These are phyloP conservation scores for Rambutsinella grinnellia DNA, from an alignment of 2,888 invertebrate species.

Conservation along the genomic window DNA sequence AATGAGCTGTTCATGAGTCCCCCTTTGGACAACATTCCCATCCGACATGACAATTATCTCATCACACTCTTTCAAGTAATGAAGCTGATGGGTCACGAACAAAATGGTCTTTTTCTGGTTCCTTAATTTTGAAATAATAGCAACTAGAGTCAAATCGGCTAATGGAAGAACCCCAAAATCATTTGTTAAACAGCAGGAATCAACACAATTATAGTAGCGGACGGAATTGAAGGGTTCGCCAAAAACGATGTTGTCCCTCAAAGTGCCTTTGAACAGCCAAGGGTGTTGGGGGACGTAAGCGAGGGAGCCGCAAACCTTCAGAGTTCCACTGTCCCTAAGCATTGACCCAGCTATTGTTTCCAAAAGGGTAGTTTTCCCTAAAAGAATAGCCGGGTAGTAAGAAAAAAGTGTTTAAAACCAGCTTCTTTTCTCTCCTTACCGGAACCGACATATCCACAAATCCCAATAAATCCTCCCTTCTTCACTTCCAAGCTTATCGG, in stretches of 20 bases:
- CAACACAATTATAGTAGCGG: slow-evolving; percentile 70
- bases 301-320: slow-evolving; percentile 69
- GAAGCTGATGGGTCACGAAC: slow-evolving; percentile 76
- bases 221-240: slow-evolving; percentile 44
- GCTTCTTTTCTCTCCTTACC: no score
- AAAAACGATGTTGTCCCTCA: slow-evolving; percentile 62
- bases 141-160: slow-evolving; percentile 67
- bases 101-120: slow-evolving; percentile 72
- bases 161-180: slow-evolving; percentile 56
- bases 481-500: slow-evolving; percentile 53
- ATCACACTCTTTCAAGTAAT: slow-evolving; percentile 75
- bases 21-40: slow-evolving; percentile 73
- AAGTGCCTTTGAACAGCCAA: slow-evolving; percentile 59
- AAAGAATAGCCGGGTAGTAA: no score
- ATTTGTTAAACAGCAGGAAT: slow-evolving; percentile 69
- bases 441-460: slow-evolving; percentile 74
- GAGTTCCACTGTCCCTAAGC: slow-evolving; percentile 68
- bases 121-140: slow-evolving; percentile 71
- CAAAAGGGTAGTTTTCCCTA: slow-evolving; percentile 54
- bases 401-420: no score
- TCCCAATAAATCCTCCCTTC: slow-evolving; percentile 71
- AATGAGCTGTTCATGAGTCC: slow-evolving; percentile 73
- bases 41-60: slow-evolving; percentile 74
- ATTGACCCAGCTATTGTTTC: slow-evolving; percentile 70
- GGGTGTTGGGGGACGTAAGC: slow-evolving; percentile 67